Evolutionary conservation across 2,797 vertebrate genomes (phyloP).

Genomic region (Cercopithecus petaurista): DNA sequence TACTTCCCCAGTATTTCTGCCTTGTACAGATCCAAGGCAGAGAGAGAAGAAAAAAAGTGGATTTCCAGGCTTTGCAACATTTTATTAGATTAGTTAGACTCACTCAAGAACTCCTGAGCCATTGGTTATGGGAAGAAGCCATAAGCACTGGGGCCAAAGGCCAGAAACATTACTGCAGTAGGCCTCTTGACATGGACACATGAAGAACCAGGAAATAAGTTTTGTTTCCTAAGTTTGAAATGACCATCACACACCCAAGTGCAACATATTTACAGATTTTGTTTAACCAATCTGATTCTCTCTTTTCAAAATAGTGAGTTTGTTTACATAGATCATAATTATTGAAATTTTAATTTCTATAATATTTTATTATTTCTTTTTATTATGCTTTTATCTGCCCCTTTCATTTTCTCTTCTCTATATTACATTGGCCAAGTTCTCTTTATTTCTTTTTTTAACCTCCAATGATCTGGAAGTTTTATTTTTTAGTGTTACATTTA

Average conservation of each 20-base stretch:
- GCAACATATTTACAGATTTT: background rate
- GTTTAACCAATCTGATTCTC: background rate
- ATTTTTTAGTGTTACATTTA: background rate
- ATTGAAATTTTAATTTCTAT: background rate
- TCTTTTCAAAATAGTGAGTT: background rate
- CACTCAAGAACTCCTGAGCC: background rate
- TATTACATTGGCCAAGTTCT: background rate
- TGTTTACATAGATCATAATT: background rate
- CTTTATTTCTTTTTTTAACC: background rate
- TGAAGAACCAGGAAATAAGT: background rate
- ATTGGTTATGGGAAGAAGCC: background rate
- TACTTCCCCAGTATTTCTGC: background rate
- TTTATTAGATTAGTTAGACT: background rate
- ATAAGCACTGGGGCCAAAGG: background rate
- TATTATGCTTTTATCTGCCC: background rate
- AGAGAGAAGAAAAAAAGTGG: background rate
- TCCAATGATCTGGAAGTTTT: background rate
- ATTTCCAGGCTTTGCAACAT: background rate
- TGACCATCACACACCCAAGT: background rate
- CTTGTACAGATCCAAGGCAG: background rate
- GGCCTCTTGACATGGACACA: background rate
- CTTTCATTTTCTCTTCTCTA: background rate
- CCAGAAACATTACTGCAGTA: no score
- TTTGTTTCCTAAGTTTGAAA: background rate
- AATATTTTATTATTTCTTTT: background rate